A percentile compares a stretch with the other conserved stretches of the same genome.
Evolutionary conservation across 2,113 vertebrate genomes (phyloP).

Genomic region (Aphelocoma coerulescens): DNA sequence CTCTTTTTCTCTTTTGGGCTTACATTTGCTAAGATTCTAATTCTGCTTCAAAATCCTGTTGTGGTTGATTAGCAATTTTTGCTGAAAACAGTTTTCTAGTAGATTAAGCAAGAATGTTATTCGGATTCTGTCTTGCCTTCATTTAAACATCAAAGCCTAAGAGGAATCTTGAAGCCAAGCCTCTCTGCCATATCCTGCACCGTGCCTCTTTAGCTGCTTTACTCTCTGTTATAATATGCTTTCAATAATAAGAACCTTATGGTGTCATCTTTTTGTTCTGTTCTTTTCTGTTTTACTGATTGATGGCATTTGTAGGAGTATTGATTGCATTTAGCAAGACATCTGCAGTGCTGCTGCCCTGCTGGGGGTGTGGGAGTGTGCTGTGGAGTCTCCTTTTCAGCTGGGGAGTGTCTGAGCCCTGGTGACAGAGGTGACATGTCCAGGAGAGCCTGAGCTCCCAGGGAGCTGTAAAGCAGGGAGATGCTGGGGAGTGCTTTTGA

Average conservation of each 20-base stretch:
- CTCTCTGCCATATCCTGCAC: neutral
- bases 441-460: neutral
- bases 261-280: neutral
- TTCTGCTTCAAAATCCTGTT: neutral
- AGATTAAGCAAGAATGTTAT: neutral
- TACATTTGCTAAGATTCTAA: neutral
- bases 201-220: neutral
- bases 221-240: neutral
- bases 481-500: neutral
- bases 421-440: neutral
- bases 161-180: neutral
- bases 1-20: neutral
- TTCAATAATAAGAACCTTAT: neutral
- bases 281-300: neutral
- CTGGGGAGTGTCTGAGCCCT: neutral
- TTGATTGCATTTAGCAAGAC: neutral
- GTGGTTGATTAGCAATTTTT: neutral
- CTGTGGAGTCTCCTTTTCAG: neutral
- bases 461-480: neutral
- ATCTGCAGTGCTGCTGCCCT: neutral
- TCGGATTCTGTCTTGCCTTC: neutral
- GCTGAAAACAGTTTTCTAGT: neutral
- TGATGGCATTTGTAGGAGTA: neutral
- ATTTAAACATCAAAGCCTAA: neutral
- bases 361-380: neutral